Conservation (phyloP, 2,113 vertebrate species). For the rat (Rattus norvegicus) region GRCr8 NC_086036.1:27760501-27761000, state of each 20-base stretch:
- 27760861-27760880: background rate
- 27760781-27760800: background rate
- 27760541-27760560: background rate
- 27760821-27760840: background rate
- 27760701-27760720: background rate
- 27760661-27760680: background rate
- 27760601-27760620: background rate
- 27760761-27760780: background rate
- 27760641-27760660: background rate
- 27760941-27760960: background rate
- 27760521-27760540: slow-evolving; percentile 6
- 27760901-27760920: background rate
- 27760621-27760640: slow-evolving; percentile 3
- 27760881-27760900: background rate
- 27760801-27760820: background rate
- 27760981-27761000: background rate
- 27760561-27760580: background rate
- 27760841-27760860: background rate
- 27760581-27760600: background rate
- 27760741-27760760: background rate
- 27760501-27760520: background rate
- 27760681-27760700: background rate
- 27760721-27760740: background rate
- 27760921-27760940: slow-evolving; percentile 22
- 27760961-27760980: background rate